phyloP scores from a whole-genome alignment of 2,113 vertebrate species.

The Bos indicus region DNA sequence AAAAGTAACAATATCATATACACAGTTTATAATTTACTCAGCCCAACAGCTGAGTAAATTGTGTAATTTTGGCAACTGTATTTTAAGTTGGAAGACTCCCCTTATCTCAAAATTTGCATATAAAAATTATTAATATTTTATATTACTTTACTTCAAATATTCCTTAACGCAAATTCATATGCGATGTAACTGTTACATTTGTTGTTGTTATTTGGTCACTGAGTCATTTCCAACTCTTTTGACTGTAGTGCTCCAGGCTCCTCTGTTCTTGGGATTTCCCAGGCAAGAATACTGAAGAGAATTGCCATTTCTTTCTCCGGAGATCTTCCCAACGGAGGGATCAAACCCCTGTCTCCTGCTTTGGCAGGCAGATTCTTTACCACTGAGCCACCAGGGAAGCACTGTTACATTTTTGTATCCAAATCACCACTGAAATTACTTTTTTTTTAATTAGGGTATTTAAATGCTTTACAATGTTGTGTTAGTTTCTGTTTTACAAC shows the following conservation, averaged over 20 bases:
- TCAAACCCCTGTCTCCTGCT: neutral
- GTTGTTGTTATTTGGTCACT: neutral
- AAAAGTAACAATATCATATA: neutral
- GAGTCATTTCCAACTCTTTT: neutral
- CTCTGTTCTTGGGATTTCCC: neutral
- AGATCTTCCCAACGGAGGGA: neutral
- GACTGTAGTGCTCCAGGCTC: neutral
- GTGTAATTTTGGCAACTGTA: neutral
- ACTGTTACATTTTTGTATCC: neutral
- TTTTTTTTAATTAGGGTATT: neutral
- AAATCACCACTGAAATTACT: neutral
- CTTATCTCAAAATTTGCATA: constrained; percentile 22
- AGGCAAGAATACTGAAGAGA: neutral
- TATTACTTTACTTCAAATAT: neutral
- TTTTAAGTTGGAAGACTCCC: constrained; percentile 19
- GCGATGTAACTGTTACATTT: neutral
- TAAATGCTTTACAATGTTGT: neutral
- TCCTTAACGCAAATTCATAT: constrained; percentile 16
- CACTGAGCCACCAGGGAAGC: neutral
- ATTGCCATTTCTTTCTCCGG: neutral
- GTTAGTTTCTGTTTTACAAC: neutral
- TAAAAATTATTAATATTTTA: constrained; percentile 46
- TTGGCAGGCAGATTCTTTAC: neutral
- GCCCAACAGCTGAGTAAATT: neutral
- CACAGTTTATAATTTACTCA: neutral